Evolutionary conservation across 2,797 vertebrate genomes (phyloP).

Genomic region (Denticeps clupeoides): DNA sequence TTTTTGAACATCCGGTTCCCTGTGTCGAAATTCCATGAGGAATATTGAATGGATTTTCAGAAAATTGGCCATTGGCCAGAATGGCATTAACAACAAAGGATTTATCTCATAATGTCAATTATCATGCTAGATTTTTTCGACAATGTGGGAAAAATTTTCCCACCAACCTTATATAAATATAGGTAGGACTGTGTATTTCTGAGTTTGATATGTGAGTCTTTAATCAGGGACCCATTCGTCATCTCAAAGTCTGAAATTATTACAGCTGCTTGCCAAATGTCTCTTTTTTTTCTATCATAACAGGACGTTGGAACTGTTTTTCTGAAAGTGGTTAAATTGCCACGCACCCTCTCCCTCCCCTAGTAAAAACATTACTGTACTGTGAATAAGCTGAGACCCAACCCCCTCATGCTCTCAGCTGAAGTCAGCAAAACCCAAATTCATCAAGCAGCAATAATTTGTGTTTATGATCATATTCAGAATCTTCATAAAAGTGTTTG

Average conservation of each 20-base stretch:
- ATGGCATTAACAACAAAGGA: too few relatives aligned
- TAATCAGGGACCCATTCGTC: slow-evolving; percentile 14
- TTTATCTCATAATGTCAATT: too few relatives aligned
- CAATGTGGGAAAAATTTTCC: too few relatives aligned
- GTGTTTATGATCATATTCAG: too few relatives aligned
- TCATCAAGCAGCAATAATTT: background rate
- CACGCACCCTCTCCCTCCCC: background rate
- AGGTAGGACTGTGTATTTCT: background rate
- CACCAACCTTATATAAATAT: too few relatives aligned
- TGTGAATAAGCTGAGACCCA: background rate
- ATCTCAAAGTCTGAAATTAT: slow-evolving; percentile 19
- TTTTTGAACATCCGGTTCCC: too few relatives aligned
- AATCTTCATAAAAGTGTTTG: too few relatives aligned
- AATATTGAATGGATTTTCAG: too few relatives aligned
- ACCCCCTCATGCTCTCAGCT: background rate
- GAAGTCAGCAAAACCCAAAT: background rate
- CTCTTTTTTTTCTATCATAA: slow-evolving; percentile 10
- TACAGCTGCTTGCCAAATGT: slow-evolving; percentile 27
- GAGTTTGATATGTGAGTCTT: background rate
- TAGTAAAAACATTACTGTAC: background rate
- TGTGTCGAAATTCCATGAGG: too few relatives aligned
- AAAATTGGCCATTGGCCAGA: too few relatives aligned
- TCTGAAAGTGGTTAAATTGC: slow-evolving; percentile 14
- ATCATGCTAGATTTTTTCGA: background rate
- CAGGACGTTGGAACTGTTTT: slow-evolving; percentile 23